Evolutionary conservation across 2,797 vertebrate genomes (phyloP).

Genomic region (Mormyrus hasselquistii): DNA sequence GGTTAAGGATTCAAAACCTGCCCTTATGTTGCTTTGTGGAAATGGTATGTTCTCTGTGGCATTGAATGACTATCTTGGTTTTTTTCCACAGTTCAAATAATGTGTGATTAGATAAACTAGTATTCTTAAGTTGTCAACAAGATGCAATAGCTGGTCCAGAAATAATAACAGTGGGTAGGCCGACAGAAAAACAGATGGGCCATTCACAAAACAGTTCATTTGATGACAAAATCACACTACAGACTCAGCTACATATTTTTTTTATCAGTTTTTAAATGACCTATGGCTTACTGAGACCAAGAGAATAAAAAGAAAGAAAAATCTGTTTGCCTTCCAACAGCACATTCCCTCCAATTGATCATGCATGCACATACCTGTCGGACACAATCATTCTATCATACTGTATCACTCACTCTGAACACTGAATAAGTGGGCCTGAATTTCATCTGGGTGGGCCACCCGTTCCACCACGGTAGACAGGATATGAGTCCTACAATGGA

Average conservation of each 20-base stretch:
- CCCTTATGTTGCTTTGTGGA: neutral
- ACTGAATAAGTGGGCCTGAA: neutral
- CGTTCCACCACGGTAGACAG: neutral
- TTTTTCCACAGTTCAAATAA: neutral
- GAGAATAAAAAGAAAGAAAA: neutral
- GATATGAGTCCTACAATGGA: neutral
- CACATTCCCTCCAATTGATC: neutral
- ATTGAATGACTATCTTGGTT: neutral
- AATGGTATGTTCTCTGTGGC: neutral
- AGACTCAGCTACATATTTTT: neutral
- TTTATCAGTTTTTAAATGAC: neutral
- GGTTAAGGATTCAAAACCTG: neutral
- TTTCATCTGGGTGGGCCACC: neutral
- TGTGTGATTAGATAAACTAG: neutral
- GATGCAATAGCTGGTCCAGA: neutral
- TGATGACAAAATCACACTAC: neutral
- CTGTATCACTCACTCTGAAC: neutral
- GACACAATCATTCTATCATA: neutral
- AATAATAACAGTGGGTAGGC: neutral
- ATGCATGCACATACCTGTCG: neutral
- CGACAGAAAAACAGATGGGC: neutral
- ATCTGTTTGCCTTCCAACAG: neutral
- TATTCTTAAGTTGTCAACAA: neutral
- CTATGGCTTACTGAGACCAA: neutral
- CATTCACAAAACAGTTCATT: neutral